Conservation (phyloP, 2,797 vertebrate species). For the Thunnus albacares region DNA sequence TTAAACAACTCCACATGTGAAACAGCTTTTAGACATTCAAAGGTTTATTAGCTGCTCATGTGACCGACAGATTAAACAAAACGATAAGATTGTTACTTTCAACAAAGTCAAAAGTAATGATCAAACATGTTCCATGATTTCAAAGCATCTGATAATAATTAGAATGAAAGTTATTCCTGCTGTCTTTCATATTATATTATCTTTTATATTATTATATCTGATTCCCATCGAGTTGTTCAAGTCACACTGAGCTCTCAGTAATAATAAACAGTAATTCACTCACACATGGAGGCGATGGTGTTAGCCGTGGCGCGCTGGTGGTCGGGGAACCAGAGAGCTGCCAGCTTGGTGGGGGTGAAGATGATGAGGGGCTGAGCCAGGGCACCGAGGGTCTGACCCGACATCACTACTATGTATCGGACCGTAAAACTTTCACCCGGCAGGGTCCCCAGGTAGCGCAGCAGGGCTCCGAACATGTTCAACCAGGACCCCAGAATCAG, state of each 20-base stretch:
- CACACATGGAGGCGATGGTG: slow-evolving; percentile 95
- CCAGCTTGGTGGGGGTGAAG: slow-evolving; percentile 94
- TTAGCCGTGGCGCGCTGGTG: slow-evolving; percentile 95
- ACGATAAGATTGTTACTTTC: neutral
- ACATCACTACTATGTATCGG: slow-evolving; percentile 84
- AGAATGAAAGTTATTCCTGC: no score
- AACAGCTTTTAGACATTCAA: neutral
- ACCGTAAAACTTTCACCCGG: rapidly evolving
- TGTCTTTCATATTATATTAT: no score
- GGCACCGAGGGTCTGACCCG: slow-evolving; percentile 91
- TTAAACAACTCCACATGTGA: neutral
- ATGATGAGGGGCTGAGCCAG: slow-evolving; percentile 93
- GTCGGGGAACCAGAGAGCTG: slow-evolving; percentile 96
- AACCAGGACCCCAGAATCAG: slow-evolving; percentile 91
- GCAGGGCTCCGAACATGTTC: slow-evolving; percentile 89
- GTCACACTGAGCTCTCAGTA: no score
- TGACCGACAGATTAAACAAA: neutral
- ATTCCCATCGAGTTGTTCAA: no score
- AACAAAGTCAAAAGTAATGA: neutral
- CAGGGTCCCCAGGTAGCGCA: slow-evolving; percentile 81
- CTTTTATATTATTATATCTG: no score
- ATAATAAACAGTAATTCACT: slow-evolving; percentile 68
- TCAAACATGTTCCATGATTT: neutral
- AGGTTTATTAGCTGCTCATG: neutral
- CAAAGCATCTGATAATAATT: neutral